A percentile compares a stretch with the other conserved stretches of the same genome.
phyloP scores from a whole-genome alignment of 2,888 invertebrate species.

The Tinea pellionella region DNA sequence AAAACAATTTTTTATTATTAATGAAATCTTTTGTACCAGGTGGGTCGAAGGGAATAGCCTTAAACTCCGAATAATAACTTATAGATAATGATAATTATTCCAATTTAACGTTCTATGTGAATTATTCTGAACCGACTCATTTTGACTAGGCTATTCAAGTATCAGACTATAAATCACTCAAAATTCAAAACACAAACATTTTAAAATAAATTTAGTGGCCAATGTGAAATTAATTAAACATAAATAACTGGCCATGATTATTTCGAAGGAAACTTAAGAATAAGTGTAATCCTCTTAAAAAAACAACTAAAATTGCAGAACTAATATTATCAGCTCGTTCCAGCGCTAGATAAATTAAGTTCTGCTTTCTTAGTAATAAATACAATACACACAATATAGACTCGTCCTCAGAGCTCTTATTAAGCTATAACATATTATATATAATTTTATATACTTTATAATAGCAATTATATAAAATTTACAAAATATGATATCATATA shows the following conservation, averaged over 20 bases:
- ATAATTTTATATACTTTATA: conserved; percentile 50
- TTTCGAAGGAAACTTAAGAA: neutral
- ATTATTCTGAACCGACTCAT: too few relatives aligned
- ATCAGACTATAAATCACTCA: neutral
- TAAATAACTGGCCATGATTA: neutral
- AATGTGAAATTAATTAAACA: neutral
- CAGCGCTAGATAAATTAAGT: too few relatives aligned
- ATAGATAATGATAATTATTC: too few relatives aligned
- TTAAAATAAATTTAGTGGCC: neutral
- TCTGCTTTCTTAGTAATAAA: neutral
- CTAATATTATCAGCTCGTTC: too few relatives aligned
- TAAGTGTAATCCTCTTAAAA: neutral
- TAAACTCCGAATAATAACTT: too few relatives aligned
- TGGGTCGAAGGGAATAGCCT: too few relatives aligned
- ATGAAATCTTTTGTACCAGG: too few relatives aligned
- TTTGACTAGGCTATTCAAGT: neutral
- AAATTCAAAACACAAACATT: neutral
- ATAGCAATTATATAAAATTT: conserved; percentile 69
- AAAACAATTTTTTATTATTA: too few relatives aligned
- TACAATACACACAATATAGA: conserved; percentile 18
- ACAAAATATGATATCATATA: conserved; percentile 67
- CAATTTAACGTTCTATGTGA: too few relatives aligned
- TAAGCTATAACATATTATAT: conserved; percentile 53
- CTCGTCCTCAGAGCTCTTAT: conserved; percentile 61
- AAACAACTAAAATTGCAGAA: neutral